phyloP scores from a whole-genome alignment of 2,888 invertebrate species.

The Pammene aurita region DNA sequence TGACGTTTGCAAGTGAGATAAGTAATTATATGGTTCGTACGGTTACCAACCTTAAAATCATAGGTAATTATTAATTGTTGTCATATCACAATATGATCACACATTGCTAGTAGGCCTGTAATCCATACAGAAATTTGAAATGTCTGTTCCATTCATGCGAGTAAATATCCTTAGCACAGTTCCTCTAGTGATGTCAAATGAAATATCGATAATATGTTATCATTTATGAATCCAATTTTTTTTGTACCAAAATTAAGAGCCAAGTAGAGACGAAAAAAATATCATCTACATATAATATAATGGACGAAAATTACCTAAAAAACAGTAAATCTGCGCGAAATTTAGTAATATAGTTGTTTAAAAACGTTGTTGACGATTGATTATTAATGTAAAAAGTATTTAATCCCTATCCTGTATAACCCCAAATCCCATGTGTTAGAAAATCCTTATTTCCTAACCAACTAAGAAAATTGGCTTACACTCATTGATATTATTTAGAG shows the following conservation, averaged over 20 bases:
- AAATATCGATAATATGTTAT: slow-evolving; percentile 25
- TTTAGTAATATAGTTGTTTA: slow-evolving; percentile 57
- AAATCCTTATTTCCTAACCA: slow-evolving; percentile 47
- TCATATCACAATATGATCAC: slow-evolving; percentile 19
- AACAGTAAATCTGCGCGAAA: slow-evolving; percentile 42
- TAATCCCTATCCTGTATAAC: slow-evolving; percentile 64
- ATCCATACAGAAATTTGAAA: slow-evolving; percentile 23
- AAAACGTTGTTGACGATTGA: slow-evolving; percentile 76
- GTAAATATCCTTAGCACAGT: slow-evolving; percentile 14
- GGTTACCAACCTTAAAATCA: slow-evolving; percentile 28
- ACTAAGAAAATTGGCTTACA: slow-evolving; percentile 66
- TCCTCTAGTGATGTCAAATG: slow-evolving; percentile 31
- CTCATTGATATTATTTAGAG: slow-evolving; percentile 47
- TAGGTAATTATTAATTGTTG: slow-evolving; percentile 22
- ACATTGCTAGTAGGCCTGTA: slow-evolving; percentile 30
- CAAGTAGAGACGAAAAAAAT: neutral
- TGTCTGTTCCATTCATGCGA: slow-evolving; percentile 32
- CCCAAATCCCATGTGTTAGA: slow-evolving; percentile 64
- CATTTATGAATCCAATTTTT: slow-evolving; percentile 4
- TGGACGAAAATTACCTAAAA: slow-evolving; percentile 9
- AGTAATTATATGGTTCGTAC: slow-evolving; percentile 23
- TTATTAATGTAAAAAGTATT: slow-evolving; percentile 69
- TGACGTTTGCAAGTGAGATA: slow-evolving; percentile 43
- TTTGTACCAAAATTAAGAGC: neutral
- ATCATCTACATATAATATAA: slow-evolving; percentile 3